Evolutionary conservation across 2,888 invertebrate genomes (phyloP).

Genomic region (Thecocarcelia acutangulata): DNA sequence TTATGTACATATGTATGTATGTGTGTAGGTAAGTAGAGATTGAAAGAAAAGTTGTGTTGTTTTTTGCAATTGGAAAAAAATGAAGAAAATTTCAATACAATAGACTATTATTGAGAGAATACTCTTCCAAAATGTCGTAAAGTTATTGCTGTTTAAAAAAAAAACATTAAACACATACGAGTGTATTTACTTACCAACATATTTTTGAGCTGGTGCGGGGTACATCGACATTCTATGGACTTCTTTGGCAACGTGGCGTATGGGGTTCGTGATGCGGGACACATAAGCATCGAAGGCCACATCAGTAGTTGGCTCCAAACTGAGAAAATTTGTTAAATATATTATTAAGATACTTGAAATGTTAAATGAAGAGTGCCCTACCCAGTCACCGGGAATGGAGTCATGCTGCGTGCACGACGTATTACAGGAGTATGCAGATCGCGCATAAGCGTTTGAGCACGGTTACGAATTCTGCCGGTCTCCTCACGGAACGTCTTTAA

Average conservation of each 20-base stretch:
- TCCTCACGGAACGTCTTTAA: constrained; percentile 91
- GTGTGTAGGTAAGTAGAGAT: neutral
- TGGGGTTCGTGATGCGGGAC: constrained; percentile 85
- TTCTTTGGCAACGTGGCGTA: constrained; percentile 84
- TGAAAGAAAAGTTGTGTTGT: constrained; percentile 19
- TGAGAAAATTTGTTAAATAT: constrained; percentile 31
- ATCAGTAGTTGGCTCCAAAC: constrained; percentile 81
- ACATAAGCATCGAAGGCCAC: constrained; percentile 86
- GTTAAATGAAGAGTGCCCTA: constrained; percentile 69
- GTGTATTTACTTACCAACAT: constrained; percentile 85
- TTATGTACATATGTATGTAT: constrained; percentile 37
- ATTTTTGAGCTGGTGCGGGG: constrained; percentile 86
- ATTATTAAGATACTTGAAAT: neutral
- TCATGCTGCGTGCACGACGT: constrained; percentile 85
- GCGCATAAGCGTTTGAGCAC: constrained; percentile 88
- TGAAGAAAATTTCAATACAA: constrained; percentile 44
- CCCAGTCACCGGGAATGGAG: constrained; percentile 80
- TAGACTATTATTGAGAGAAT: constrained; percentile 29
- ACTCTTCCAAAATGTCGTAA: no score
- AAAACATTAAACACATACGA: no score
- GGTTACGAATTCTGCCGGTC: constrained; percentile 89
- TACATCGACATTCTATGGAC: constrained; percentile 86
- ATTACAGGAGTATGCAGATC: constrained; percentile 89
- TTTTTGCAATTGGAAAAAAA: constrained; percentile 42
- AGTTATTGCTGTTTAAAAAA: constrained; percentile 9